Conservation (phyloP, 2,113 vertebrate genomes). For the Paratilapia polleni region DNA sequence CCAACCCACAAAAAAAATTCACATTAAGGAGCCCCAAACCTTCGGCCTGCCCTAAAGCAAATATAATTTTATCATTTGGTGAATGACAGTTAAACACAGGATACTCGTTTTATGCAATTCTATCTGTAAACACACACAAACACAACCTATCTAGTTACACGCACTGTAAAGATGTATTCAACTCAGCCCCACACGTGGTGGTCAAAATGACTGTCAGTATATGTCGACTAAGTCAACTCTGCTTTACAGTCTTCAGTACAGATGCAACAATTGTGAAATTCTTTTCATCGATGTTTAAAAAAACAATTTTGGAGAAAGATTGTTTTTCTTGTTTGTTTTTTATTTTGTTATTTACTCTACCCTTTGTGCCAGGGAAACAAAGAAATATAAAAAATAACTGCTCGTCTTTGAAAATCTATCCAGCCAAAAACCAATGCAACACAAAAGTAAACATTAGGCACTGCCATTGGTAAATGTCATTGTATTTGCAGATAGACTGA, state of each 20-base stretch:
- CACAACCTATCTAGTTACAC: not conserved
- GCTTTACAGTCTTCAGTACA: not conserved
- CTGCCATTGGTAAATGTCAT: not conserved
- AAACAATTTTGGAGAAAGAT: too few relatives aligned
- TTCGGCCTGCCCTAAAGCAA: slow-evolving; percentile 24
- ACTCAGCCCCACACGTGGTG: not conserved
- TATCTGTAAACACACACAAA: not conserved
- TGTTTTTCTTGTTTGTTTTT: not conserved
- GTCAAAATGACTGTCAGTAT: not conserved
- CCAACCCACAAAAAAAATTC: slow-evolving; percentile 15
- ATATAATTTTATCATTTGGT: slow-evolving; percentile 31
- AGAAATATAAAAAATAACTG: not conserved
- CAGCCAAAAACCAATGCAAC: not conserved
- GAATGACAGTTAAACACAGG: slow-evolving; percentile 10
- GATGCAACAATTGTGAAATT: not conserved
- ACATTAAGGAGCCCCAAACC: slow-evolving; percentile 25
- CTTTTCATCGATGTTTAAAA: too few relatives aligned
- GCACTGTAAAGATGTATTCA: not conserved
- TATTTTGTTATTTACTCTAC: not conserved
- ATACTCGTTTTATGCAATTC: slow-evolving; percentile 18
- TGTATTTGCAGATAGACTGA: not conserved
- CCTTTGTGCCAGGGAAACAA: not conserved
- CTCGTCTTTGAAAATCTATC: not conserved
- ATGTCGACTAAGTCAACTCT: not conserved
- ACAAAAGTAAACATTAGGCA: not conserved